Evolutionary conservation across 2,888 invertebrate species (phyloP), one percentile per base, ranked within the genome.

Genomic region (Leucophenga montana): DNA sequence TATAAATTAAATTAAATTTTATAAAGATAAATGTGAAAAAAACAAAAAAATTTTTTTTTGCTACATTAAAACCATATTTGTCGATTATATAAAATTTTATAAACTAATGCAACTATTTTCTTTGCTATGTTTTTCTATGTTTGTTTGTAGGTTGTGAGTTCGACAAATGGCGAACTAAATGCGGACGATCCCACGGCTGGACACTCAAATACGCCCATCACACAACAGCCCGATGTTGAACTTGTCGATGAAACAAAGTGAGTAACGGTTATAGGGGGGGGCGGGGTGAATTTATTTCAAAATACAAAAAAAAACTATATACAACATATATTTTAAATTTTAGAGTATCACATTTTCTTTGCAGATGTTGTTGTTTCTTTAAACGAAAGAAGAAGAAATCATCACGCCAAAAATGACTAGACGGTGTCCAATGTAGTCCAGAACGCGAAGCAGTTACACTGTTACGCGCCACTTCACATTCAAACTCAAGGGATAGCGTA

Each of bases 321-420:
- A 20, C 27, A 39, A 11, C 39, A 39, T 8, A 27, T 27, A 27
- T 39, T 11, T 39, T 39, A 39, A 39, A 39, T 39, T 39, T 39
- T 39, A 39, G 39, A 39, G 39, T 39, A 8, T 39, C 39, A 39
- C 39, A 39, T 39, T 39, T 39, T 39, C 78, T 84, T 88, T 88
- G 75, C 85, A 97, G 97, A 92, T 98, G 98, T 92, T 98, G 98
- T 91, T 98, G 97, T 91, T 98, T 98, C 93, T 97, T 97, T 93
- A 97, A 97, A 91, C 94, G 97, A 90, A 97, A 97, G 95, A 97
- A 97, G 95, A 98, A 98, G 94, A 97, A 97, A 94, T 94, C 94
- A 89, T 93, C 94, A 79, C 93, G 95, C 88, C 94, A 94, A 91
- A 95, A 95, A 93, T 95, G 95, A 95, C 95, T 94, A 93, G 93